Percentiles rank a stretch among this genome's conserved stretches.
phyloP scores from a whole-genome alignment of 2,797 vertebrate species.

The Meriones psammophilus region DNA sequence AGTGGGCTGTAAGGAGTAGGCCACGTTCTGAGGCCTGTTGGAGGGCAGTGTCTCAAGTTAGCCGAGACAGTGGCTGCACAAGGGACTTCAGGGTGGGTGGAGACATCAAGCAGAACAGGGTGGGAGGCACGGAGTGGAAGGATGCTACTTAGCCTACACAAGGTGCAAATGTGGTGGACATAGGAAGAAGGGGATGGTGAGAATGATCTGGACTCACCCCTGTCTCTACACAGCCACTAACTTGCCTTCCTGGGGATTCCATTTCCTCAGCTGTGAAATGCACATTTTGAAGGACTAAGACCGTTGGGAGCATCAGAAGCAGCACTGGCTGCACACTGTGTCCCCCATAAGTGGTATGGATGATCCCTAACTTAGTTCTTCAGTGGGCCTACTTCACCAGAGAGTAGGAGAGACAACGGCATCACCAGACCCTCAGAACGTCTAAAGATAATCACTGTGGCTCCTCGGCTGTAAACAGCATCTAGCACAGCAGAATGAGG shows the following conservation, averaged over 20 bases:
- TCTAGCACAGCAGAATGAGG: background rate
- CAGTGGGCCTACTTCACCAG: background rate
- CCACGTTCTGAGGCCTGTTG: background rate
- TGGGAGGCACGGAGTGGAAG: background rate
- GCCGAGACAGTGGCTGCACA: background rate
- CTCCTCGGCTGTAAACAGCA: background rate
- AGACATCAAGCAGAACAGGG: background rate
- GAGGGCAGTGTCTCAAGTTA: background rate
- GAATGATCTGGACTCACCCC: background rate
- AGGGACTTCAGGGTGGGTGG: background rate
- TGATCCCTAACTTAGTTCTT: background rate
- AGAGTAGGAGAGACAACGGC: background rate
- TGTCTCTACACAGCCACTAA: background rate
- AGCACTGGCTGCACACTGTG: background rate
- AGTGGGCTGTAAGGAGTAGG: background rate
- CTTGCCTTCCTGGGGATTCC: background rate
- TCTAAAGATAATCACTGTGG: background rate
- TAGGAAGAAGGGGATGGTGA: background rate
- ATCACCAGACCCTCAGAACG: background rate
- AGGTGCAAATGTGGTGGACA: background rate
- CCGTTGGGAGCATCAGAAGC: background rate
- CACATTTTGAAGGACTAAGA: constrained; percentile 11
- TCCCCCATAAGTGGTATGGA: background rate
- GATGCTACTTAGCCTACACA: background rate
- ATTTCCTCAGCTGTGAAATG: constrained; percentile 5